A percentile compares a stretch with the other conserved stretches of the same genome.
Evolutionary conservation across 2,113 vertebrate genomes (phyloP).

Genomic region (Setophaga kirtlandii): DNA sequence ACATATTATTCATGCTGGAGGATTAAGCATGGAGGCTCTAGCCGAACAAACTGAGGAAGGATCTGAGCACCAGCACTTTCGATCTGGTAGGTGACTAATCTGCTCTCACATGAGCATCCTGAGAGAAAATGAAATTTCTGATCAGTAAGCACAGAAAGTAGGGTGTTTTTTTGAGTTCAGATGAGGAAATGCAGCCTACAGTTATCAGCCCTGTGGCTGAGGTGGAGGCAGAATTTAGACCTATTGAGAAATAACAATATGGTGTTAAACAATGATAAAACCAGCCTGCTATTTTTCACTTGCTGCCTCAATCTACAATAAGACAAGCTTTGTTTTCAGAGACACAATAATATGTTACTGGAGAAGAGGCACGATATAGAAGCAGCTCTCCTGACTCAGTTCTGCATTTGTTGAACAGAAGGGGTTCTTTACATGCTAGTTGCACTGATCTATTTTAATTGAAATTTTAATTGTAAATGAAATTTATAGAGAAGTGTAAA

Average conservation of each 20-base stretch:
- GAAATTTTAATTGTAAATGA: neutral
- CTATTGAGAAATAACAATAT: neutral
- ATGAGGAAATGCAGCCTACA: neutral
- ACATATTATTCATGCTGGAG: neutral
- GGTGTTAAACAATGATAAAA: neutral
- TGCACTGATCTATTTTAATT: neutral
- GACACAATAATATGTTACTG: neutral
- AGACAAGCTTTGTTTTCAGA: neutral
- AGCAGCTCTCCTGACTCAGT: neutral
- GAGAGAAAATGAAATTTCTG: constrained; percentile 29
- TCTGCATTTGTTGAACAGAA: neutral
- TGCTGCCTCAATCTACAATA: neutral
- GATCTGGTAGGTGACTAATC: neutral
- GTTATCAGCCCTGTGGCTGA: neutral
- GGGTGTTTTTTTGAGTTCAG: neutral
- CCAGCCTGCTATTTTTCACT: neutral
- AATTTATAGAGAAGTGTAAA: neutral
- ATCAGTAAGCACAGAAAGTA: neutral
- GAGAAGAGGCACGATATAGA: neutral
- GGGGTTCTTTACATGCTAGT: rapidly evolving
- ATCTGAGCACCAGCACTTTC: neutral
- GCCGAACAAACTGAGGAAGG: neutral
- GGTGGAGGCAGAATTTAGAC: neutral
- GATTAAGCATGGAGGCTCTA: neutral
- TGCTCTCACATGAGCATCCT: neutral